phyloP scores from a whole-genome alignment of 2,888 invertebrate genomes.

The Papilio demoleus region DNA sequence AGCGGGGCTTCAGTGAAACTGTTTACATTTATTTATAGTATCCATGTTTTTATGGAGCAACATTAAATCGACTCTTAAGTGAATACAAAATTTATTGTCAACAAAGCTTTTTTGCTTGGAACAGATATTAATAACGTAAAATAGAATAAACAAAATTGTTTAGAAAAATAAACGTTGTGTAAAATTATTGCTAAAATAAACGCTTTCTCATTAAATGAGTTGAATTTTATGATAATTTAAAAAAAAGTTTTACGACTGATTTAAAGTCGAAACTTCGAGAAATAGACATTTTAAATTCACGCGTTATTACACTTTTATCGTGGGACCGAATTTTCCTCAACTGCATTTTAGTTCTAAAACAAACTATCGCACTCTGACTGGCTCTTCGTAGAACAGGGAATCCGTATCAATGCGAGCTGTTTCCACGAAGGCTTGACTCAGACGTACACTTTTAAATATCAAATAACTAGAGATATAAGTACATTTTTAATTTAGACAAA shows the following conservation, averaged over 20 bases:
- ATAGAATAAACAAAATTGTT: not conserved
- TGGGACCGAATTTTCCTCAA: not conserved
- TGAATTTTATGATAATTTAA: too few relatives aligned
- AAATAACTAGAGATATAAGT: not conserved
- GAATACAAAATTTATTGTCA: conserved; percentile 5
- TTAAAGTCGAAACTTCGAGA: too few relatives aligned
- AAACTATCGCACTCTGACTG: conserved; percentile 18
- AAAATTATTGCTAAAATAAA: not conserved
- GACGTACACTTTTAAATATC: conserved; percentile 20
- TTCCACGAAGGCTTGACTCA: conserved; percentile 39
- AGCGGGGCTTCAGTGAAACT: not conserved
- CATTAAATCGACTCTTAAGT: not conserved
- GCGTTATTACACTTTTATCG: too few relatives aligned
- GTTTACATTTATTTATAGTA: conserved; percentile 16
- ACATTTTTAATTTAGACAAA: not conserved
- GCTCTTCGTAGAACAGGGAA: conserved; percentile 35
- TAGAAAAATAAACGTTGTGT: not conserved
- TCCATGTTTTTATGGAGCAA: conserved; percentile 6
- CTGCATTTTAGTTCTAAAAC: conserved; percentile 5
- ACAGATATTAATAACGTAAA: not conserved
- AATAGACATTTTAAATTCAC: too few relatives aligned
- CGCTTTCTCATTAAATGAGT: not conserved
- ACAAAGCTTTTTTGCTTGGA: conserved; percentile 6
- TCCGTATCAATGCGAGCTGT: conserved; percentile 46
- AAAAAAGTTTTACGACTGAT: too few relatives aligned